These are phyloP conservation scores for Conchocele bisecta DNA, from an alignment of 2,888 invertebrate species.

Conservation along the genomic window DNA sequence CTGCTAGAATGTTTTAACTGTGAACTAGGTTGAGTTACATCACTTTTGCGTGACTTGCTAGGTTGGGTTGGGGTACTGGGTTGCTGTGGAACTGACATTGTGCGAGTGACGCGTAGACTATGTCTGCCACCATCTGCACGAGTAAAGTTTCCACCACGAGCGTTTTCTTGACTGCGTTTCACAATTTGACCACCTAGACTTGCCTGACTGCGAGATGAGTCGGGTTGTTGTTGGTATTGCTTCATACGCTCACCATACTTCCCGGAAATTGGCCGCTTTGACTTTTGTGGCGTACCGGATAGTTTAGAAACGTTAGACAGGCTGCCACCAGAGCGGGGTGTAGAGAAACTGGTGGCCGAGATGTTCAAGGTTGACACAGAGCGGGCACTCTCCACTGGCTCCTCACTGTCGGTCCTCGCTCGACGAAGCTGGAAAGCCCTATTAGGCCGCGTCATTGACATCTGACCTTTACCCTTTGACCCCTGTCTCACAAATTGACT, in stretches of 20 bases:
- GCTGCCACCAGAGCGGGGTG: constrained; percentile 47
- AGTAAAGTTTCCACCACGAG: constrained; percentile 45
- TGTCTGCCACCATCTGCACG: constrained; percentile 71
- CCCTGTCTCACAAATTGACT: constrained; percentile 74
- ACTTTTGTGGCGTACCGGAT: constrained; percentile 58
- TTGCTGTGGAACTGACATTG: constrained; percentile 54
- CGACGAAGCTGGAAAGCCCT: constrained; percentile 88
- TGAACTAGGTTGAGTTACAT: constrained; percentile 42
- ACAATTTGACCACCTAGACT: constrained; percentile 77
- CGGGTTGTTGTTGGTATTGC: constrained; percentile 35
- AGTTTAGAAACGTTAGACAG: constrained; percentile 52
- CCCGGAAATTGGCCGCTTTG: constrained; percentile 56
- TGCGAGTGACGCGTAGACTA: constrained; percentile 65
- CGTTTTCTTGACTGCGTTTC: constrained; percentile 69
- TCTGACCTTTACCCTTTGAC: constrained; percentile 77
- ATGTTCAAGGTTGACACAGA: constrained; percentile 40
- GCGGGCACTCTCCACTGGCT: constrained; percentile 49
- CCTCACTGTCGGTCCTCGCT: constrained; percentile 83
- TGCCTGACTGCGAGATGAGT: constrained; percentile 67
- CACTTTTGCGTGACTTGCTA: constrained; percentile 52
- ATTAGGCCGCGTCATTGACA: constrained; percentile 84
- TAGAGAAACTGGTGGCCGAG: constrained; percentile 48
- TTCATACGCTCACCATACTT: constrained; percentile 45
- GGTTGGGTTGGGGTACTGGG: constrained; percentile 38
- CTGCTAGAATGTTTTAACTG: constrained; percentile 64